Base-by-base conservation (phyloP, 2,888 invertebrate species). In the Timandra comae region DNA sequence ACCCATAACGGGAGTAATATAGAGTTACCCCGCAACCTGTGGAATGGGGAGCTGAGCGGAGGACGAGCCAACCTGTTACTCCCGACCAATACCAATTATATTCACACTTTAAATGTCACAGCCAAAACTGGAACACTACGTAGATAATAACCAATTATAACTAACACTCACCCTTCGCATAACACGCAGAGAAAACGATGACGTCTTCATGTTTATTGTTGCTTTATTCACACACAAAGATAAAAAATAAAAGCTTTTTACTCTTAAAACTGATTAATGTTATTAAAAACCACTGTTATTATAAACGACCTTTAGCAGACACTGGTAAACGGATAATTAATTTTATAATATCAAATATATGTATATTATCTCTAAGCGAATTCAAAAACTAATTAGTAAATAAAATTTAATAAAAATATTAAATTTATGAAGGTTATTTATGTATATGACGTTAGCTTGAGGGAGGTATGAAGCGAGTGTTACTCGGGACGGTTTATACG, bases 161-260 rank as follows among this genome's bases (percentile, higher is more conserved):
- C 16, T 29, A 2, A n/a, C 25, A 88, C 92, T 90, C 70, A 92
- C 92, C 91, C 92, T 88, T 81, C 92, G 87, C 92, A 92, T 92
- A 57, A 92, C 92, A 50, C 92, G 90, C 30, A 92, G 88, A 10
- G 92, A 92, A 68, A 92, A 92, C 62, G 92, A 92, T 29, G 92
- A 91, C 23, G 92, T 91, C 89, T 92, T 92, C 92, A 92, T 92
- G 63, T 87, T 90, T 76, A 76, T 73, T 67, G 70, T 69, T 58
- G 6, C 46, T 46, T 46, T 41, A 40, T 38, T 55, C 43, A 36
- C 43, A 43, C 43, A 40, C 59, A 48, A 66, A 58, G 57, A 46
- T 43, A 41, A 46, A 56, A 61, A 48, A 42, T 47, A 48, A 30
- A 37, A 44, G 38, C 29, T 33, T 32, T 22, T 22, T 22, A 7